Conservation (phyloP, 2,797 vertebrate species). For the Gouania willdenowi region DNA sequence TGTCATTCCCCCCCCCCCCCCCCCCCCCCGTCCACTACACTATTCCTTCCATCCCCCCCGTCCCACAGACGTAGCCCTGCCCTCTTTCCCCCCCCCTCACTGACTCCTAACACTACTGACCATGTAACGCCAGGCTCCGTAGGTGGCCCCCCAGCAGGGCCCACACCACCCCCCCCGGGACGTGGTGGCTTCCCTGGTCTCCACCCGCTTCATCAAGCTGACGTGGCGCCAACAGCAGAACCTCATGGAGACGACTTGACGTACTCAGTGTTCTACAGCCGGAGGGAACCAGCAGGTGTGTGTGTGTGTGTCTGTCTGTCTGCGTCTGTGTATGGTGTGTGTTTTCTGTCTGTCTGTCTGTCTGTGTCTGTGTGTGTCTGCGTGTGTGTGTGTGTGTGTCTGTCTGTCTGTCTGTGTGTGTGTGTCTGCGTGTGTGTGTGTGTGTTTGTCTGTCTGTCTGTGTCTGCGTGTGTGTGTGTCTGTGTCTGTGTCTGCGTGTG, state of each 20-base stretch:
- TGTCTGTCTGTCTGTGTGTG: too few relatives aligned
- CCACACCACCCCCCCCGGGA: constrained; percentile 90
- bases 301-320: too few relatives aligned
- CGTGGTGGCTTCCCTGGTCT: constrained; percentile 94
- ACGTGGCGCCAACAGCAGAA: constrained; percentile 92
- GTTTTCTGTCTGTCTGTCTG: too few relatives aligned
- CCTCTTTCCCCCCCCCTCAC: constrained; percentile 95
- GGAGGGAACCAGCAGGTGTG: constrained; percentile 90
- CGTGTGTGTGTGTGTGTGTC: too few relatives aligned
- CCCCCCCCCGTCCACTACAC: constrained; percentile 60
- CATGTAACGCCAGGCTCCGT: constrained; percentile 94
- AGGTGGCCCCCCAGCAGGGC: constrained; percentile 79
- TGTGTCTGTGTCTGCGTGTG: too few relatives aligned
- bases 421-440: too few relatives aligned
- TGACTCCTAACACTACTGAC: constrained; percentile 99
- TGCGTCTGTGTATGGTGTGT: too few relatives aligned
- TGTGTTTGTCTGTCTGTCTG: too few relatives aligned
- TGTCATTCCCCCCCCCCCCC: constrained; percentile 61
- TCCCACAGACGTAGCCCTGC: constrained; percentile 94
- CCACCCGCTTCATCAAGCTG: constrained; percentile 97
- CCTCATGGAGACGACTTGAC: constrained; percentile 92
- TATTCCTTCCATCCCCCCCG: constrained; percentile 29
- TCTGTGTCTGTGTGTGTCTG: too few relatives aligned
- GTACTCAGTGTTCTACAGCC: constrained; percentile 95
- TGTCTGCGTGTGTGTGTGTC: too few relatives aligned